Evolutionary conservation across 1,140 invertebrate species (phyloP).

Genomic region (Planococcus citri): DNA sequence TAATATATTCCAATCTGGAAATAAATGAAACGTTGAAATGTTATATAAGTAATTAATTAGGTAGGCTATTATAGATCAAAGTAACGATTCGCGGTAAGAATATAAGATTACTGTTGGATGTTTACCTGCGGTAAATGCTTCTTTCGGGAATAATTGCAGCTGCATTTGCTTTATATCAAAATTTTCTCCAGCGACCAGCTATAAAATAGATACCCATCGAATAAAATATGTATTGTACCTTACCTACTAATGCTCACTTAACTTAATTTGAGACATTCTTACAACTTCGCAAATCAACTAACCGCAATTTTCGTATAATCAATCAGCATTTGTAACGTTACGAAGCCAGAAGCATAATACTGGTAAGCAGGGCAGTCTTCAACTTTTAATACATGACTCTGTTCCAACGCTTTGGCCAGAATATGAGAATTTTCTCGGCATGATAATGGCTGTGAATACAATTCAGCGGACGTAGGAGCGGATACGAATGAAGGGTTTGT

Average conservation of each 20-base stretch:
- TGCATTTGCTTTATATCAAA: neutral
- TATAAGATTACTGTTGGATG: neutral
- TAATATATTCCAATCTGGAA: constrained; percentile 52
- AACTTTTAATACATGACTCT: constrained; percentile 10
- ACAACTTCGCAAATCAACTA: constrained; percentile 22
- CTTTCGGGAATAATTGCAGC: neutral
- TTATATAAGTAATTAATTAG: neutral
- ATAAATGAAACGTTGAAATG: constrained; percentile 15
- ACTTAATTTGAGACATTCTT: no score
- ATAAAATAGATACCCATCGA: neutral
- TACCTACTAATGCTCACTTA: no score
- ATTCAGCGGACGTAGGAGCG: constrained; percentile 47
- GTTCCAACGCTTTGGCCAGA: constrained; percentile 33
- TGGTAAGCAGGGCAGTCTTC: constrained; percentile 57
- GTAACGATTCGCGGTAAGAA: neutral
- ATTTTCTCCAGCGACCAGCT: neutral
- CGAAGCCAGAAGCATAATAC: constrained; percentile 60
- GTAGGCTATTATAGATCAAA: neutral
- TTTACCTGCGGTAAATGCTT: neutral
- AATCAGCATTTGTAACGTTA: constrained; percentile 54
- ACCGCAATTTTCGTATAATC: constrained; percentile 59
- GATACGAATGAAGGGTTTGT: constrained; percentile 50
- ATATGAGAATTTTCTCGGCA: constrained; percentile 51
- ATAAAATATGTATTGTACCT: no score
- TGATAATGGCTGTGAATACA: constrained; percentile 48